phyloP scores from a whole-genome alignment of 2,888 invertebrate species.

The Ceramica pisi region DNA sequence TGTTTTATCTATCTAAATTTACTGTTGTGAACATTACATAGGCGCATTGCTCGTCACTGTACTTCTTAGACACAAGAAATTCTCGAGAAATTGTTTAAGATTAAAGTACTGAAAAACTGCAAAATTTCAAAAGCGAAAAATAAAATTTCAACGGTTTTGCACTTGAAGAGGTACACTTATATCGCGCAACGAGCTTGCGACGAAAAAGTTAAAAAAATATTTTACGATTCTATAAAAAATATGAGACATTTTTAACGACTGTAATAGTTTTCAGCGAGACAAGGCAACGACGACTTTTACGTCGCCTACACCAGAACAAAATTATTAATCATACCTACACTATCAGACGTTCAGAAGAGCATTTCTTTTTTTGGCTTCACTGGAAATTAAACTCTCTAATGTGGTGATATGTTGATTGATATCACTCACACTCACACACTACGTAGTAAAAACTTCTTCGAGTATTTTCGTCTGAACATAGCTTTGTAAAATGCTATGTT shows the following conservation, averaged over 20 bases:
- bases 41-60: background rate
- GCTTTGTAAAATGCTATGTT: constrained; percentile 23
- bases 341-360: background rate
- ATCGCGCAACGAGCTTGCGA: constrained; percentile 21
- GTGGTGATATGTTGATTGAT: background rate
- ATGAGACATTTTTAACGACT: constrained; percentile 44
- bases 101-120: constrained; percentile 32
- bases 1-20: too few species aligned
- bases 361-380: background rate
- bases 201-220: constrained; percentile 34
- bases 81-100: constrained; percentile 1
- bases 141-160: constrained; percentile 20
- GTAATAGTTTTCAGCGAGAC: constrained; percentile 30
- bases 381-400: background rate
- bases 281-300: constrained; percentile 28
- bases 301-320: background rate
- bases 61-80: constrained; percentile 4
- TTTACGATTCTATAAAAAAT: constrained; percentile 44
- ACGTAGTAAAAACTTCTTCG: background rate
- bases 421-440: background rate
- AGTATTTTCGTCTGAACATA: constrained; percentile 10
- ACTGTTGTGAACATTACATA: too few species aligned
- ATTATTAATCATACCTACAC: background rate
- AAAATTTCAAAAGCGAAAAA: constrained; percentile 42
- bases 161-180: constrained; percentile 41